These are phyloP conservation scores for Sorex araneus DNA, from an alignment of 2,113 vertebrate genomes.

Conservation along the genomic window DNA sequence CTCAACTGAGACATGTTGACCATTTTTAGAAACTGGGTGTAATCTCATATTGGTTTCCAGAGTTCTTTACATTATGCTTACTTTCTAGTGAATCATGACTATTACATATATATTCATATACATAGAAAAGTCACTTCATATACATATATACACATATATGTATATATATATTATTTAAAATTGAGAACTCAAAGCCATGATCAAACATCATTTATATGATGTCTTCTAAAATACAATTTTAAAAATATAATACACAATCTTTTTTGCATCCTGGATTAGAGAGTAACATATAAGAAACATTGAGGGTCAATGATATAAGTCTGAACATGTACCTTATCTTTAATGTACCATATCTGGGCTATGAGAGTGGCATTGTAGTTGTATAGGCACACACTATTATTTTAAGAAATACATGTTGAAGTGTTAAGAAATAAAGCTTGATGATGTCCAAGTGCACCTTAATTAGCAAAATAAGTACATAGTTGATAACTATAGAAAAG, in stretches of 20 bases:
- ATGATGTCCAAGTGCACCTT: background rate
- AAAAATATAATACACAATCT: background rate
- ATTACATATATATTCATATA: background rate
- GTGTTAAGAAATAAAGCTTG: slow-evolving; percentile 12
- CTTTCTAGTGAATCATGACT: slow-evolving; percentile 4
- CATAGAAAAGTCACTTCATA: no score
- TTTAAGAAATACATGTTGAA: background rate
- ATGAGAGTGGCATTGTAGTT: background rate
- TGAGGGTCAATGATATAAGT: background rate
- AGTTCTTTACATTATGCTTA: background rate
- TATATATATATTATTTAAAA: slow-evolving; percentile 26
- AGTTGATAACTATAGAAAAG: background rate
- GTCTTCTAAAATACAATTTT: slow-evolving; percentile 35
- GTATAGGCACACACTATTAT: background rate
- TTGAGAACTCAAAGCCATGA: background rate
- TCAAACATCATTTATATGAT: slow-evolving; percentile 15
- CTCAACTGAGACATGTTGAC: background rate
- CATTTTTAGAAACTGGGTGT: background rate
- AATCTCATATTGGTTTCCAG: background rate
- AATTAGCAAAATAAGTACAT: background rate
- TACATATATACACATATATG: no score
- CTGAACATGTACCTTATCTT: background rate
- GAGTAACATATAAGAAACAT: background rate
- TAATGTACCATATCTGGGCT: background rate
- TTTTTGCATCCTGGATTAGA: background rate